phyloP scores from a whole-genome alignment of 2,888 invertebrate species.

The Drosophila kanekoi region DNA sequence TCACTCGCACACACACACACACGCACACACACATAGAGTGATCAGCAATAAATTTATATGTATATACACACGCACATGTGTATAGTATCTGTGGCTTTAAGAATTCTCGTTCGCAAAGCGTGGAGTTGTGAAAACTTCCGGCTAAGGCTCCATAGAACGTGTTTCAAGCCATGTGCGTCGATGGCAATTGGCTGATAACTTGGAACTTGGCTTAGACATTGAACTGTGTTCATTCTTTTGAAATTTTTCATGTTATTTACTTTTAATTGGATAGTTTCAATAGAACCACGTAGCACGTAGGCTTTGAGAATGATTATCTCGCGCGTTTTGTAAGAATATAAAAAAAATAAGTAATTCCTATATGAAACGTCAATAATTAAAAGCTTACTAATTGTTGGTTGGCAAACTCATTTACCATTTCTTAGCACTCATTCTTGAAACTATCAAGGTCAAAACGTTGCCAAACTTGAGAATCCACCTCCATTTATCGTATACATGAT shows the following conservation, averaged over 20 bases:
- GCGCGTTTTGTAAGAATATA: neutral
- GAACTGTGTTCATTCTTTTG: constrained; percentile 9
- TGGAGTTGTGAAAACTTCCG: constrained; percentile 58
- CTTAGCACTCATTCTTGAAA: constrained; percentile 21
- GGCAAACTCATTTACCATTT: constrained; percentile 25
- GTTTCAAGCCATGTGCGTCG: constrained; percentile 68
- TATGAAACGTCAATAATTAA: constrained; percentile 48
- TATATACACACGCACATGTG: neutral
- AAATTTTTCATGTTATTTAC: constrained; percentile 15
- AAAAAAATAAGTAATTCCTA: constrained; percentile 19
- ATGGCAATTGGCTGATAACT: constrained; percentile 40
- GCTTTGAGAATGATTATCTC: constrained; percentile 35
- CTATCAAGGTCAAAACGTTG: constrained; percentile 42
- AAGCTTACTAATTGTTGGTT: constrained; percentile 52
- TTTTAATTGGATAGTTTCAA: constrained; percentile 39
- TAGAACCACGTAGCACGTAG: constrained; percentile 36
- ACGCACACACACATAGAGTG: constrained; percentile 6
- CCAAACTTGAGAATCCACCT: neutral
- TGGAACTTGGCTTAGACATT: constrained; percentile 13
- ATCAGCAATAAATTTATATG: constrained; percentile 18
- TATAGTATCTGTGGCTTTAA: constrained; percentile 5
- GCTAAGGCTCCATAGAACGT: constrained; percentile 57
- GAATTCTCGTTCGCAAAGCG: constrained; percentile 59
- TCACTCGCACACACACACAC: constrained; percentile 49
- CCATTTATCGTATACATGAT: neutral